Evolutionary conservation across 2,797 vertebrate species (phyloP).

Genomic region (Takifugu ocellatus): DNA sequence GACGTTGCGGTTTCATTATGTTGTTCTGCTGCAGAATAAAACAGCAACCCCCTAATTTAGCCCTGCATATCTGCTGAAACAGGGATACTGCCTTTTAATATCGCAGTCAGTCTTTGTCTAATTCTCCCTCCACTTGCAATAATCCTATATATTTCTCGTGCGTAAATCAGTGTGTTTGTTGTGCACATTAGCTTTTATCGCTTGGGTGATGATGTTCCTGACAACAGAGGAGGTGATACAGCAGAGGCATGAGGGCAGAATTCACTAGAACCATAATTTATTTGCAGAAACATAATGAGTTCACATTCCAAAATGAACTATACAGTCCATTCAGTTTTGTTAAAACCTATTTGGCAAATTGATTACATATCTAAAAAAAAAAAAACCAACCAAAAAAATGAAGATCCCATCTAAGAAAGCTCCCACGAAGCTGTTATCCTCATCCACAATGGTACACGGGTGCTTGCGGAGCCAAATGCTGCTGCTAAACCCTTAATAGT

Average conservation of each 20-base stretch:
- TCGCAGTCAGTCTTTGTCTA: no score
- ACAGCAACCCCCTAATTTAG: no score
- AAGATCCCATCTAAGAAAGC: no score
- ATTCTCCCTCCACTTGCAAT: no score
- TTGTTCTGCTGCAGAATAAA: no score
- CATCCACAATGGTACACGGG: conserved; percentile 21
- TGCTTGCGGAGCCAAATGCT: conserved; percentile 16
- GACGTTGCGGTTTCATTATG: not conserved
- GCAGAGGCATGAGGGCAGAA: conserved; percentile 11
- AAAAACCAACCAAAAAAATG: not conserved
- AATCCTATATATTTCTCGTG: no score
- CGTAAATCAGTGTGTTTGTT: no score
- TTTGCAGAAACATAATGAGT: conserved; percentile 67
- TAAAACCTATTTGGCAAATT: conserved; percentile 64
- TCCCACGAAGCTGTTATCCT: conserved; percentile 3
- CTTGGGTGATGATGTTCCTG: no score
- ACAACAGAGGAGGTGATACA: not conserved
- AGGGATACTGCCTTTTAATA: no score
- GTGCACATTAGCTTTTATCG: no score
- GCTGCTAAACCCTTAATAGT: conserved; percentile 34
- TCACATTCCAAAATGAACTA: conserved; percentile 56
- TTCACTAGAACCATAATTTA: conserved; percentile 70
- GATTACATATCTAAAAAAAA: conserved; percentile 50
- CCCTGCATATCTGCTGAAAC: no score
- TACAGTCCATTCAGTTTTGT: conserved; percentile 43